These are phyloP conservation scores for Poeciliopsis infans DNA, from an alignment of 2,797 vertebrate species.

Conservation along the genomic window DNA sequence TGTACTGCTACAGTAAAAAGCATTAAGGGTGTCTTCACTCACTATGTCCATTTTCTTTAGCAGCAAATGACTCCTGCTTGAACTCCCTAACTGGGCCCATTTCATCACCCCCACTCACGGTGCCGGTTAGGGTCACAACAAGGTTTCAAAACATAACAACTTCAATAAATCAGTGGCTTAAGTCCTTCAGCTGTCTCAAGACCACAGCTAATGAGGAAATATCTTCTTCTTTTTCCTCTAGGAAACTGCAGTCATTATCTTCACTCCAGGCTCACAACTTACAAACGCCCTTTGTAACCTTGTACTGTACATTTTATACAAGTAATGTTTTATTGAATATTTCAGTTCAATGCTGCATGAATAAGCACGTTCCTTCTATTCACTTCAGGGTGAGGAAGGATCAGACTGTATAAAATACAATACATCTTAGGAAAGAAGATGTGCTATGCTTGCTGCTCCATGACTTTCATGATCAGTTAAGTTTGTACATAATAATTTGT, in stretches of 20 bases:
- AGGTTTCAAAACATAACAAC: conserved; percentile 47
- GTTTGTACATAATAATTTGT: neutral
- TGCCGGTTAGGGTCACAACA: conserved; percentile 54
- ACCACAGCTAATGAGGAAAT: conserved; percentile 28
- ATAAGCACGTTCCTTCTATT: neutral
- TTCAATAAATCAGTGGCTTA: conserved; percentile 50
- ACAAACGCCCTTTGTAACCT: conserved; percentile 9
- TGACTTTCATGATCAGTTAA: neutral
- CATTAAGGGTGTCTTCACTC: neutral
- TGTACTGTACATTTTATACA: conserved; percentile 17
- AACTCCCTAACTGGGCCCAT: conserved; percentile 51
- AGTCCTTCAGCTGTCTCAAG: conserved; percentile 34
- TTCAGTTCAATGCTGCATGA: conserved; percentile 5
- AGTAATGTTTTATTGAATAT: conserved; percentile 14
- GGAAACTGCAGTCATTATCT: conserved; percentile 1
- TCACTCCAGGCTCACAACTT: conserved; percentile 5
- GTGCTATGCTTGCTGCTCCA: neutral
- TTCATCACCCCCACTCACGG: conserved; percentile 55
- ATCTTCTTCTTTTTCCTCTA: conserved; percentile 13
- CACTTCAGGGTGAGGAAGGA: neutral
- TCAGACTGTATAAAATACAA: neutral
- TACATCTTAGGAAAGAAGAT: neutral
- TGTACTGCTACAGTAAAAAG: neutral
- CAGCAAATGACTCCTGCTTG: conserved; percentile 53
- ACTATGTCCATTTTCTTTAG: conserved; percentile 50